Percentiles rank a stretch among this genome's conserved stretches.
Conservation (phyloP, 2,113 vertebrate genomes). For the Lagenorhynchus albirostris region DNA sequence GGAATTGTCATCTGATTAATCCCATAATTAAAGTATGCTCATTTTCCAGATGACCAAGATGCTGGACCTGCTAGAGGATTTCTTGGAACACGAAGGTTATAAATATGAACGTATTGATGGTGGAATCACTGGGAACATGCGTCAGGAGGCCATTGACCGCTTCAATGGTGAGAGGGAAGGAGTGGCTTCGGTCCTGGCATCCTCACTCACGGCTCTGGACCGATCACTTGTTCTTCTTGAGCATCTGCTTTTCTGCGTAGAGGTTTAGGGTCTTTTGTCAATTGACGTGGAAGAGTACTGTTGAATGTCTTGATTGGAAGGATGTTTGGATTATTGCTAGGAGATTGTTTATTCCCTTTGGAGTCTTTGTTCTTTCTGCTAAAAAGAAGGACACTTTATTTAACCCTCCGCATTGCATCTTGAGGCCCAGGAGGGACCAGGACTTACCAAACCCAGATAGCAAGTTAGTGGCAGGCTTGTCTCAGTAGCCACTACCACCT, state of each 20-base stretch:
- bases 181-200: not conserved
- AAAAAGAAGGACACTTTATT: not conserved
- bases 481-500: not conserved
- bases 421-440: not conserved
- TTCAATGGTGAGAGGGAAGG: conserved; percentile 89
- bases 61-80: conserved; percentile 96
- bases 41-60: conserved; percentile 95
- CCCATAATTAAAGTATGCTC: not conserved
- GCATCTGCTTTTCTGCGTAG: not conserved
- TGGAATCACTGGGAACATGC: conserved; percentile 96
- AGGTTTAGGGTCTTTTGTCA: not conserved
- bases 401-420: not conserved
- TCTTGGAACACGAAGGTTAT: conserved; percentile 96
- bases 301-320: not conserved
- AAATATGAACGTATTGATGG: conserved; percentile 98
- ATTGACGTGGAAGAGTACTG: not conserved
- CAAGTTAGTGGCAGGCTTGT: not conserved
- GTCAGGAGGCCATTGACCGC: conserved; percentile 97
- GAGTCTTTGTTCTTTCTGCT: conserved; percentile 6
- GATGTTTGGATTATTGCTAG: not conserved
- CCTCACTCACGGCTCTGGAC: not conserved
- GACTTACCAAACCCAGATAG: not conserved
- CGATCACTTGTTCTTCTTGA: not conserved
- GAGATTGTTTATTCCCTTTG: not conserved
- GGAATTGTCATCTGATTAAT: not conserved